Evolutionary conservation across 2,888 invertebrate genomes (phyloP), one percentile per base, ranked within the genome.

Genomic region (Acrobeloides nanus): DNA sequence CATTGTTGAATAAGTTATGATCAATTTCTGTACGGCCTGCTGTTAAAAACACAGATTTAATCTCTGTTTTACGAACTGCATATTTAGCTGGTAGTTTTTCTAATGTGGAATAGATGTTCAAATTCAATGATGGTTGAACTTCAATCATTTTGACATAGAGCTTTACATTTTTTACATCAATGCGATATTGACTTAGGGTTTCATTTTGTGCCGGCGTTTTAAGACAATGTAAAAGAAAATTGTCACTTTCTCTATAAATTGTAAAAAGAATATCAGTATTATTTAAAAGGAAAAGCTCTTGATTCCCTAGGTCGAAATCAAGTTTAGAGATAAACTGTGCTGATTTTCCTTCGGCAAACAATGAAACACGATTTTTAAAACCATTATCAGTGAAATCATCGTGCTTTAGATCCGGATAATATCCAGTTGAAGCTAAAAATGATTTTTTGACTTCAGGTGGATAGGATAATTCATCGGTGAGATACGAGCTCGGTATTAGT

Each of bases 261-360:
- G 42, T 54, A 24, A 51, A 54, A 7, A 34, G 21, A 4, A 51
- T 17, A 8, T 33, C 35, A n/a, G 35, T 17, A 29, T 51, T 51
- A 32, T 51, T 51, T 5, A 51, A 18, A 1, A 51, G 35, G 21
- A 20, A 55, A 8, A 41, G 21, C 15, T 39, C 26, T 26, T 51
- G 51, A 17, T 51, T 51, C 0, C 39, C 52, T 7, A 51, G 24
- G 45, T 51, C 51, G 26, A 51, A 51, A 23, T 49, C 49, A 4
- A 49, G 18, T 17, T 32, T 26, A 1, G 51, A 23, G 20, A 46
- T 21, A 26, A 53, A 41, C 39, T 49, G 49, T 1, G 24, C 49
- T 12, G 37, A 27, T 24, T 23, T 17, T 21, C 49, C 39, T 15
- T 27, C 27, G 1, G 24, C 38, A 40, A 49, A 46, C 17, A 49